Evolutionary conservation across 2,888 invertebrate species (phyloP).

Genomic region (Eristalis intricaria): DNA sequence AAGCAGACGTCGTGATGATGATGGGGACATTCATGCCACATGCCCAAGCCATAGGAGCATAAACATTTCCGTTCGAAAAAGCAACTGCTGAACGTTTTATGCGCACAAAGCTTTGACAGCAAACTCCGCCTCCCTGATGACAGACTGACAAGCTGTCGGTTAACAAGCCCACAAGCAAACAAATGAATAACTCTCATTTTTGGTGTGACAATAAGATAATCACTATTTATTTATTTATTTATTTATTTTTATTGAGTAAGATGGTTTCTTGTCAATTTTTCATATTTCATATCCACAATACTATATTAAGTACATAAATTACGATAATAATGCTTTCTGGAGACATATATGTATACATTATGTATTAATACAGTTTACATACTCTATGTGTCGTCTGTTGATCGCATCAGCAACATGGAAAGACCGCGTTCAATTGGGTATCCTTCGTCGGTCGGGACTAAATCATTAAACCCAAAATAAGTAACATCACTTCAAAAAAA

Average conservation of each 20-base stretch:
- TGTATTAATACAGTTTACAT: slow-evolving; percentile 48
- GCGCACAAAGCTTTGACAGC: no score
- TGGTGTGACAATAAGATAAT: slow-evolving; percentile 55
- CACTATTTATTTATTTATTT: slow-evolving; percentile 61
- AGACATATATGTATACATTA: slow-evolving; percentile 46
- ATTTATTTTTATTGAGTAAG: slow-evolving; percentile 57
- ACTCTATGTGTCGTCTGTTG: neutral
- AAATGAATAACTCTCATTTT: neutral
- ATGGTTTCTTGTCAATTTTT: slow-evolving; percentile 49
- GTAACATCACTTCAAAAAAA: slow-evolving; percentile 20
- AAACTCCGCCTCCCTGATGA: no score
- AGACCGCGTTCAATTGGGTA: neutral
- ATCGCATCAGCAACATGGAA: slow-evolving; percentile 15
- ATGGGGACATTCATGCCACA: no score
- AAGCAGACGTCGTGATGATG: no score
- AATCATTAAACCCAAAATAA: slow-evolving; percentile 16
- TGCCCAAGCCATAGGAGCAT: no score
- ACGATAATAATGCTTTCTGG: slow-evolving; percentile 47
- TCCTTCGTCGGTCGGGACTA: neutral
- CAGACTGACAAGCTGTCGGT: no score
- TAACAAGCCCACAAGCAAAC: no score
- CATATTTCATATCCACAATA: slow-evolving; percentile 45
- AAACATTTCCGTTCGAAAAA: no score
- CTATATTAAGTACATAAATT: slow-evolving; percentile 55
- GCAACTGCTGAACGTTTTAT: no score